These are phyloP conservation scores for Montipora sp. DNA, from an alignment of 64 coral and sea anemone genomes.

Conservation along the genomic window DNA sequence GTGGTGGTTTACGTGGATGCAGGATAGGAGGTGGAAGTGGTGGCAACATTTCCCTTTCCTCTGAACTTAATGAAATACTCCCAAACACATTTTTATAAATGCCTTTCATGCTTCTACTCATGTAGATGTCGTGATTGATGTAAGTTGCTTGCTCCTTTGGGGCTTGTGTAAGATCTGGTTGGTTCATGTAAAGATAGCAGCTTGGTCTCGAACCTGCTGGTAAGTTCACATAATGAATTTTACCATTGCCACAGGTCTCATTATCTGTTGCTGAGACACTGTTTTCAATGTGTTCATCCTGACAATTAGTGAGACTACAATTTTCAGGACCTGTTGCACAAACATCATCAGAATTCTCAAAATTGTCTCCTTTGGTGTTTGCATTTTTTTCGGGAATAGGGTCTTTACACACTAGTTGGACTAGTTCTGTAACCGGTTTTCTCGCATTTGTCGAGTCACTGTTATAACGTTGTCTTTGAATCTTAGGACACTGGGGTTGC, in stretches of 20 bases:
- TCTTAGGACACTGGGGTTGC: background rate
- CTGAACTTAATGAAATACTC: background rate
- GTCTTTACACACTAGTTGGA: constrained; percentile 7
- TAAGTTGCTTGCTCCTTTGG: constrained; percentile 25
- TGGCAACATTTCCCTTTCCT: background rate
- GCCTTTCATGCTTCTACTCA: constrained; percentile 55
- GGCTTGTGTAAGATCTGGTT: background rate
- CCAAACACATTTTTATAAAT: constrained; percentile 69
- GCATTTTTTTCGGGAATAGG: background rate
- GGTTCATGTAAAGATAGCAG: constrained; percentile 54
- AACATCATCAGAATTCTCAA: background rate
- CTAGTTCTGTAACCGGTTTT: constrained; percentile 17
- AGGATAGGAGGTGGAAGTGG: constrained; percentile 15
- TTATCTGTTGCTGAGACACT: background rate
- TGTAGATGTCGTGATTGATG: constrained; percentile 54
- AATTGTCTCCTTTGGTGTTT: background rate
- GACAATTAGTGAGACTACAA: background rate
- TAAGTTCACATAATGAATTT: constrained; percentile 43
- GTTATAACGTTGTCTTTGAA: background rate
- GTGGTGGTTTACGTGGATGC: constrained; percentile 41
- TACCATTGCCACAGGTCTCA: background rate
- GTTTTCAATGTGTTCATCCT: background rate
- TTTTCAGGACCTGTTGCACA: background rate
- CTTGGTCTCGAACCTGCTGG: constrained; percentile 39
- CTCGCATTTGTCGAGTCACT: background rate